Percentiles rank a stretch among this genome's conserved stretches.
These are phyloP conservation scores for Hoplodrina ambigua DNA, from an alignment of 2,888 invertebrate genomes.

Conservation along the genomic window DNA sequence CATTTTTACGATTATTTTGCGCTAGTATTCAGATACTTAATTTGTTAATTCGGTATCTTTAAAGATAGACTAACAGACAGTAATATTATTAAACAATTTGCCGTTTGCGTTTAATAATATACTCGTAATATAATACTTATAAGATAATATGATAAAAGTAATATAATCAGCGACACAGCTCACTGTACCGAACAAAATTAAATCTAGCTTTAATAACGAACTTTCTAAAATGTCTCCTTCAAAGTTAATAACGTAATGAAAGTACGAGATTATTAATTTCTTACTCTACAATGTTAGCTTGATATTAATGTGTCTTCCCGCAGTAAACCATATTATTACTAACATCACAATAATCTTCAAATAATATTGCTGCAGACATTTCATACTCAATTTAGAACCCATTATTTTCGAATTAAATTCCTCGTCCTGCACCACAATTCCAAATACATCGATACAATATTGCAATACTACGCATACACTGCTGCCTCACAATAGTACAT, in stretches of 20 bases:
- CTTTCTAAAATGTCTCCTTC: slow-evolving; percentile 30
- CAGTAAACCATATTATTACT: slow-evolving; percentile 14
- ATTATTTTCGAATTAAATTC: slow-evolving; percentile 51
- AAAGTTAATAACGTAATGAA: slow-evolving; percentile 30
- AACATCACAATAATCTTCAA: slow-evolving; percentile 25
- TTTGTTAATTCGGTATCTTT: too few species aligned
- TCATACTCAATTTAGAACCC: slow-evolving; percentile 28
- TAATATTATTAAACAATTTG: too few species aligned
- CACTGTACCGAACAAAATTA: slow-evolving; percentile 7
- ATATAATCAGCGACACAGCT: not conserved
- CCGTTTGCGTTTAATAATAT: too few species aligned
- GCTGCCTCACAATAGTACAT: slow-evolving; percentile 29
- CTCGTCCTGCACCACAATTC: not conserved
- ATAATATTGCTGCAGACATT: slow-evolving; percentile 21
- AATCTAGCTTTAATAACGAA: slow-evolving; percentile 23
- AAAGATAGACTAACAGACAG: too few species aligned
- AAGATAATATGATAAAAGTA: not conserved
- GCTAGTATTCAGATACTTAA: too few species aligned
- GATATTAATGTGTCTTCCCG: not conserved
- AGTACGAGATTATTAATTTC: slow-evolving; percentile 26
- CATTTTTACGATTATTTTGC: too few species aligned
- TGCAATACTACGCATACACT: slow-evolving; percentile 25
- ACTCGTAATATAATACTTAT: too few species aligned
- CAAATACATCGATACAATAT: slow-evolving; percentile 8
- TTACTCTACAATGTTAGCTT: not conserved